These are phyloP conservation scores for Sebastes taczanowskii DNA, from an alignment of 2,797 vertebrate species.

Conservation along the genomic window DNA sequence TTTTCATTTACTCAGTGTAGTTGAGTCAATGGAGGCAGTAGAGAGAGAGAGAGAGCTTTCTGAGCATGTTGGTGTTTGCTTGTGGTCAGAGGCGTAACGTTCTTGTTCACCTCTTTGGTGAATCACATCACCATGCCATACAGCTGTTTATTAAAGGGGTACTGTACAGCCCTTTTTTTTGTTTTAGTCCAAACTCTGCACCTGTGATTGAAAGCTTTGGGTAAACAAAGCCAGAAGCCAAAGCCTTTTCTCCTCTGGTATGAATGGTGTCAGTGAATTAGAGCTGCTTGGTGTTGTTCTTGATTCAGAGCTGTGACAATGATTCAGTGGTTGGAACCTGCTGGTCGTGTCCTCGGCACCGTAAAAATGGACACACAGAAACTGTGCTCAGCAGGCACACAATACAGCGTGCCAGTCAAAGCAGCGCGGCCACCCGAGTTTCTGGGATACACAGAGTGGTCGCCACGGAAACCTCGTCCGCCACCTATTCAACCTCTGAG, in stretches of 20 bases:
- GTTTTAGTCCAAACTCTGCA: neutral
- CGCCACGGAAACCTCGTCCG: slow-evolving; percentile 46
- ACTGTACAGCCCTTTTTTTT: neutral
- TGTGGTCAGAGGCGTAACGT: neutral
- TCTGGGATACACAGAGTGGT: slow-evolving; percentile 58
- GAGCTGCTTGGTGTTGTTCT: slow-evolving; percentile 6
- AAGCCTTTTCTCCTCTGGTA: slow-evolving; percentile 13
- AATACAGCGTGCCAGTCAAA: slow-evolving; percentile 56
- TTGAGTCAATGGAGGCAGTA: neutral
- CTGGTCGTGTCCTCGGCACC: slow-evolving; percentile 26
- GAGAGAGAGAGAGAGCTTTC: neutral
- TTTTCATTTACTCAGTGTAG: neutral
- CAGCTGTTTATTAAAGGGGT: neutral
- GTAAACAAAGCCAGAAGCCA: slow-evolving; percentile 3
- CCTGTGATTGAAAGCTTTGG: slow-evolving; percentile 35
- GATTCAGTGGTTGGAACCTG: slow-evolving; percentile 48
- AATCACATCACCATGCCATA: neutral
- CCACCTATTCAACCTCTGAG: slow-evolving; percentile 32
- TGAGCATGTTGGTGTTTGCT: neutral
- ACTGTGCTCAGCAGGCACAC: slow-evolving; percentile 34
- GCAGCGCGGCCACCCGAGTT: slow-evolving; percentile 21
- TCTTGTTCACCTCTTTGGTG: neutral
- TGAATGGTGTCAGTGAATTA: slow-evolving; percentile 29
- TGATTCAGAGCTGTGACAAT: slow-evolving; percentile 29
- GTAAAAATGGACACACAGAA: slow-evolving; percentile 41